A percentile compares a stretch with the other conserved stretches of the same genome.
phyloP scores from a whole-genome alignment of 2,888 invertebrate genomes.

The Labia minor region DNA sequence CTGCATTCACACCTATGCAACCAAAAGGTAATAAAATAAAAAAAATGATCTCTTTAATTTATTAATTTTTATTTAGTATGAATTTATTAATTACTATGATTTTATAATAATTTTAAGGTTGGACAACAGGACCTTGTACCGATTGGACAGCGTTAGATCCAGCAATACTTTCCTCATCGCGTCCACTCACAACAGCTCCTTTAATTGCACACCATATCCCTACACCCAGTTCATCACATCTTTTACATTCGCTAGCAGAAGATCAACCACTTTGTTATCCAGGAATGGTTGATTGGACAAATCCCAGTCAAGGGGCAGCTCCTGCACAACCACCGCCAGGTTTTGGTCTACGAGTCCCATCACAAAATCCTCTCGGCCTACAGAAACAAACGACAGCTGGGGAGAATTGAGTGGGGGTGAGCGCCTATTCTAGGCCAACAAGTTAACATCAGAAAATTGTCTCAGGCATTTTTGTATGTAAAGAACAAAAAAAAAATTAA shows the following conservation, averaged over 20 bases:
- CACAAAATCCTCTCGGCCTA: background rate
- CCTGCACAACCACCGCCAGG: background rate
- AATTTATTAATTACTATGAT: slow-evolving; percentile 8
- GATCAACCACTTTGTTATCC: background rate
- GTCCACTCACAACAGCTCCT: slow-evolving; percentile 35
- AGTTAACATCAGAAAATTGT: background rate
- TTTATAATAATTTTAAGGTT: slow-evolving; percentile 27
- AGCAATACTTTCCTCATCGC: slow-evolving; percentile 71
- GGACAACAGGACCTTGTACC: slow-evolving; percentile 41
- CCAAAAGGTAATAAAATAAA: background rate
- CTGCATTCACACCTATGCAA: slow-evolving; percentile 17
- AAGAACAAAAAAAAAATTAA: too few relatives aligned
- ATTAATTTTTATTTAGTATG: background rate
- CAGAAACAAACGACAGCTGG: slow-evolving; percentile 2
- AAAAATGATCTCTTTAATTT: background rate
- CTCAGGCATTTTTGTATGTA: background rate
- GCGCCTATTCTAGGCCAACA: background rate
- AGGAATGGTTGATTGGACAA: background rate
- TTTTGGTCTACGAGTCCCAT: background rate
- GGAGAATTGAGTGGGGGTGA: background rate
- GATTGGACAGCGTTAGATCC: slow-evolving; percentile 92
- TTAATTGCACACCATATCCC: slow-evolving; percentile 27
- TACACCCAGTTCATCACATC: background rate
- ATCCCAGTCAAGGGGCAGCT: background rate
- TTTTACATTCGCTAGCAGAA: background rate